phyloP scores from a whole-genome alignment of 2,888 invertebrate genomes.

The Andrena haemorrhoa region DNA sequence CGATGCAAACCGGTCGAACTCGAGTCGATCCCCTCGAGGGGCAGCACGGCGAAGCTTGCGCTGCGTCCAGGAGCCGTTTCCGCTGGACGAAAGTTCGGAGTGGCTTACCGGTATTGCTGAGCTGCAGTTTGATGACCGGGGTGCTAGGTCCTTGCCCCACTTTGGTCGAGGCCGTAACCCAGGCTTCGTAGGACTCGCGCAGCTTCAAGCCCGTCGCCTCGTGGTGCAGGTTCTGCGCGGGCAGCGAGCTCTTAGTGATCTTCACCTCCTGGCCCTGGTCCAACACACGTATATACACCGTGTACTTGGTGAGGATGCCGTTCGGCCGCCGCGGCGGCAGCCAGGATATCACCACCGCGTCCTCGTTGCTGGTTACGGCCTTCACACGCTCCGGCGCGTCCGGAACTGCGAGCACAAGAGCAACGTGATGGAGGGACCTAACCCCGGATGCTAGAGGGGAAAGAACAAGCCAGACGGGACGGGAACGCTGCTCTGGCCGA shows the following conservation, averaged over 20 bases:
- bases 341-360: slow-evolving; percentile 88
- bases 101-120: slow-evolving; percentile 83
- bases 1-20: neutral
- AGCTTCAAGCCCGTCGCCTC: slow-evolving; percentile 86
- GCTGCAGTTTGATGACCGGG: slow-evolving; percentile 86
- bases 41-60: neutral
- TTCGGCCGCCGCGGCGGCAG: slow-evolving; percentile 88
- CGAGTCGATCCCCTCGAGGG: slow-evolving; percentile 2
- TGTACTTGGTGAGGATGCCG: slow-evolving; percentile 88
- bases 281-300: slow-evolving; percentile 87
- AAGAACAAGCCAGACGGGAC: neutral
- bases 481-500: slow-evolving; percentile 16
- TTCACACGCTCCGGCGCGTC: slow-evolving; percentile 88
- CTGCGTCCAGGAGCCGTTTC: neutral
- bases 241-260: slow-evolving; percentile 84
- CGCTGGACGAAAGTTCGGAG: neutral
- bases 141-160: slow-evolving; percentile 88
- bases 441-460: neutral
- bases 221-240: slow-evolving; percentile 86
- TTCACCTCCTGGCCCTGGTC: slow-evolving; percentile 86
- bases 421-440: neutral
- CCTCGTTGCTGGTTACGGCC: slow-evolving; percentile 87
- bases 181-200: slow-evolving; percentile 87
- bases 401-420: slow-evolving; percentile 83
- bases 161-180: slow-evolving; percentile 88